Evolutionary conservation across 2,888 invertebrate species (phyloP), one percentile per base, ranked within the genome.

Genomic region (Celastrina argiolus): DNA sequence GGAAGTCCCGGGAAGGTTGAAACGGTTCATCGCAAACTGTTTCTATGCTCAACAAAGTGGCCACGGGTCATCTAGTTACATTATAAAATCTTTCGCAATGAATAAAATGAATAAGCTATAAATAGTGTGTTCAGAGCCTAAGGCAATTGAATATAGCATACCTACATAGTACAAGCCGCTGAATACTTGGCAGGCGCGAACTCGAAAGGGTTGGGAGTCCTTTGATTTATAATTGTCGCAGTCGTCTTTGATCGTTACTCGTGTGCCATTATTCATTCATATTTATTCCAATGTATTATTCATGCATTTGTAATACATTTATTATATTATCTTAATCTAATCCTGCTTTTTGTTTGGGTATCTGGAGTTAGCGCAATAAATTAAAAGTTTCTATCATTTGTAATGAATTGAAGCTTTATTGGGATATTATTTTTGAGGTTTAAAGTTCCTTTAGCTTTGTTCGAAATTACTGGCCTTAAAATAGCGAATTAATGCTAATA

Each of bases 151-250:
- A 61, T 61, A 36, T 39, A 18, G 65, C 56, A 65, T 56, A 56
- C 39, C 56, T 64, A 36, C 28, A 64, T 31, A 31, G 31, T 31
- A 31, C 31, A 31, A 31, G 7, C 31, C 26, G 64, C 65, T 28
- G 58, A 65, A 65, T 65, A 65, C 65, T 65, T 58, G 65, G 65
- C 65, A 42, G 58, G 65, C 65, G 58, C 34, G 42, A 65, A 65
- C 58, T 41, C 56, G 58, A 58, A 65, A 65, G 65, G 56, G 65
- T 58, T 58, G 42, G 39, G 58, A 65, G 58, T 56, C 65, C 41
- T 65, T 65, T 65, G 65, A 65, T 65, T 65, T 65, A 65, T 65
- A 65, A 65, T 65, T 65, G 65, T 65, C 65, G 65, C 65, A 65
- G 65, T 65, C 58, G 65, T 61, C 61, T 65, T 65, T 65, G 65